Conservation (phyloP, 2,797 vertebrate species). For the Huso huso region DNA sequence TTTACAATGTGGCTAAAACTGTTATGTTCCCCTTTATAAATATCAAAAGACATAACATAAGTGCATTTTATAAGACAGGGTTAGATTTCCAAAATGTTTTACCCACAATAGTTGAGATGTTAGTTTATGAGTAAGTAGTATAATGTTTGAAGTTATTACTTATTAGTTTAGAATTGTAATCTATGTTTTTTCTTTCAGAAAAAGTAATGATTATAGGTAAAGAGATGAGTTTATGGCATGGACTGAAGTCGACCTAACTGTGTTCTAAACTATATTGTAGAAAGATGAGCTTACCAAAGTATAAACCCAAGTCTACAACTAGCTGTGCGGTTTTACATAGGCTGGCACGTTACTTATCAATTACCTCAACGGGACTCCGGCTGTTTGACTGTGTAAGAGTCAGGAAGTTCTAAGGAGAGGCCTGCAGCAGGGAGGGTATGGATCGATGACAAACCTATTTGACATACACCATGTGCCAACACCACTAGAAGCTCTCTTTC, state of each 20-base stretch:
- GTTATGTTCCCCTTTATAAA: no score
- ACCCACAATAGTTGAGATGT: no score
- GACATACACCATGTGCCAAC: background rate
- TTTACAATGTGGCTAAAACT: background rate
- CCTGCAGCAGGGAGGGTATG: background rate
- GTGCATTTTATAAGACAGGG: no score
- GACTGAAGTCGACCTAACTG: background rate
- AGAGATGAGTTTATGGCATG: background rate
- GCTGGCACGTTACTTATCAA: background rate
- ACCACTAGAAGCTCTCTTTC: background rate
- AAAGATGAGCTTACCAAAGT: background rate
- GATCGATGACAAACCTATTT: background rate
- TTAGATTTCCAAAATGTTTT: no score
- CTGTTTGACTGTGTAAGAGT: background rate
- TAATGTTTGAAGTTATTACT: constrained; percentile 18
- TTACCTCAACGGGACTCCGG: background rate
- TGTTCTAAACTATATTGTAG: background rate
- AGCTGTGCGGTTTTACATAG: background rate
- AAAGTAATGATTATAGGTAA: background rate
- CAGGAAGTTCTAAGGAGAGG: constrained; percentile 5
- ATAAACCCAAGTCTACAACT: no score
- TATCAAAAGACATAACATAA: no score
- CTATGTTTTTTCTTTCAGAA: constrained; percentile 30
- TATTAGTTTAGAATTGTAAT: constrained; percentile 34
- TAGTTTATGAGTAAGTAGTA: no score